Evolutionary conservation across 2,797 vertebrate genomes (phyloP).

Genomic region (Pangasius djambal): DNA sequence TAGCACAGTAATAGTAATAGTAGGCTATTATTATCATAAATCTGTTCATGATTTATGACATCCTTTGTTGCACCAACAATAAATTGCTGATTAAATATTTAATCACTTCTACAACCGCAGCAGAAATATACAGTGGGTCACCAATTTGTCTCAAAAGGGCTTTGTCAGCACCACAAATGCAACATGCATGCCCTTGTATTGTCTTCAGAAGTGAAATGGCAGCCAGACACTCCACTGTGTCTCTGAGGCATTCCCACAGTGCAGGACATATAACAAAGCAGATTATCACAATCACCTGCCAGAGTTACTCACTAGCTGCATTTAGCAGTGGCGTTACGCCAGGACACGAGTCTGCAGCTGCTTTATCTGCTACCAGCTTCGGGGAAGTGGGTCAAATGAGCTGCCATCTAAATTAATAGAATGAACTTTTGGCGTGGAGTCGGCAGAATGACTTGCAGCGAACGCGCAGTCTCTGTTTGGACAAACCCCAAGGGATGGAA

Average conservation of each 20-base stretch:
- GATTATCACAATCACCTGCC: slow-evolving; percentile 55
- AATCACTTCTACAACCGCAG: slow-evolving; percentile 25
- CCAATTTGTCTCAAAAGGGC: slow-evolving; percentile 29
- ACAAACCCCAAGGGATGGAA: slow-evolving; percentile 32
- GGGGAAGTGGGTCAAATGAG: slow-evolving; percentile 53
- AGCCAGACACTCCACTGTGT: slow-evolving; percentile 26
- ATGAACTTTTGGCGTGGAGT: slow-evolving; percentile 35
- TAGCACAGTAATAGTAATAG: not conserved
- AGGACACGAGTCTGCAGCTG: slow-evolving; percentile 26
- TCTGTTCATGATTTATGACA: not conserved
- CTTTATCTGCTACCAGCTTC: slow-evolving; percentile 46
- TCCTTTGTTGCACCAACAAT: not conserved
- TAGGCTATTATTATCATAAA: not conserved
- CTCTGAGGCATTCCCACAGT: slow-evolving; percentile 20
- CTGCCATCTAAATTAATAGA: slow-evolving; percentile 52
- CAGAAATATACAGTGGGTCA: slow-evolving; percentile 14
- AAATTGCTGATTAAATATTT: slow-evolving; percentile 33
- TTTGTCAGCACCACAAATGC: slow-evolving; percentile 32
- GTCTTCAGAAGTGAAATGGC: slow-evolving; percentile 32
- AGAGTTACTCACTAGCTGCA: slow-evolving; percentile 48
- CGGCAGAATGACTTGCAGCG: slow-evolving; percentile 24
- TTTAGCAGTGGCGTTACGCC: slow-evolving; percentile 44
- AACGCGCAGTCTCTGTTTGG: slow-evolving; percentile 31
- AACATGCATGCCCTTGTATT: slow-evolving; percentile 30
- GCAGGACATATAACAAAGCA: slow-evolving; percentile 42